Conservation (phyloP, 2,113 vertebrate genomes). For the Galemys pyrenaicus region DNA sequence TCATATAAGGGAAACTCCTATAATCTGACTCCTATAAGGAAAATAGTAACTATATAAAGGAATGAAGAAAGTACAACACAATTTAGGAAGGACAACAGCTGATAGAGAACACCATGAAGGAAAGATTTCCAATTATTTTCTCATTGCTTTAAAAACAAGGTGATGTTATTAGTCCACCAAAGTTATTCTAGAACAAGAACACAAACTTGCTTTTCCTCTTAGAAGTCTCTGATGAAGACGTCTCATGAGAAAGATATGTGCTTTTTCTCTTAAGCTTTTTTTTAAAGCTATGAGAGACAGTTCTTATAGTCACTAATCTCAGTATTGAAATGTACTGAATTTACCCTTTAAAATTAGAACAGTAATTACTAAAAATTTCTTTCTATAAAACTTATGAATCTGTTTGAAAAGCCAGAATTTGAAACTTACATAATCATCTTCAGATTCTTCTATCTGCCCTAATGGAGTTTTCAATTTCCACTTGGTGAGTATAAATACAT, state of each 20-base stretch:
- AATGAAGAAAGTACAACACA: not conserved
- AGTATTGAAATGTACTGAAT: not conserved
- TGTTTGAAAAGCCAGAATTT: constrained; percentile 19
- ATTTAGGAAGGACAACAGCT: not conserved
- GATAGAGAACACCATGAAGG: not conserved
- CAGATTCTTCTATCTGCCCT: not conserved
- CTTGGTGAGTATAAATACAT: not conserved
- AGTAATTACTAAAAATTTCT: not conserved
- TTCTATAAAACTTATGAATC: not conserved
- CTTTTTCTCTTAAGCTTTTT: no score
- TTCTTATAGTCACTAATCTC: not conserved
- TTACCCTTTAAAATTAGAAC: constrained; percentile 34
- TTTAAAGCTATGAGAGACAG: not conserved
- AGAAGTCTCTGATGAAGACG: not conserved
- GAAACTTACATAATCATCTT: not conserved
- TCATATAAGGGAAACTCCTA: not conserved
- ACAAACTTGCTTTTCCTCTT: constrained; percentile 15
- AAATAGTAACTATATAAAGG: not conserved
- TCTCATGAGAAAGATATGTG: not conserved
- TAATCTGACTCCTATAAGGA: not conserved
- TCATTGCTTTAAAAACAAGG: not conserved
- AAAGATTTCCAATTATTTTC: constrained; percentile 2
- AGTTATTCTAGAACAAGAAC: not conserved
- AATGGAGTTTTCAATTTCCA: not conserved
- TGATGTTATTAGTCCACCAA: not conserved